phyloP scores from a whole-genome alignment of 2,888 invertebrate species.

The Sinohyriopsis cumingii region DNA sequence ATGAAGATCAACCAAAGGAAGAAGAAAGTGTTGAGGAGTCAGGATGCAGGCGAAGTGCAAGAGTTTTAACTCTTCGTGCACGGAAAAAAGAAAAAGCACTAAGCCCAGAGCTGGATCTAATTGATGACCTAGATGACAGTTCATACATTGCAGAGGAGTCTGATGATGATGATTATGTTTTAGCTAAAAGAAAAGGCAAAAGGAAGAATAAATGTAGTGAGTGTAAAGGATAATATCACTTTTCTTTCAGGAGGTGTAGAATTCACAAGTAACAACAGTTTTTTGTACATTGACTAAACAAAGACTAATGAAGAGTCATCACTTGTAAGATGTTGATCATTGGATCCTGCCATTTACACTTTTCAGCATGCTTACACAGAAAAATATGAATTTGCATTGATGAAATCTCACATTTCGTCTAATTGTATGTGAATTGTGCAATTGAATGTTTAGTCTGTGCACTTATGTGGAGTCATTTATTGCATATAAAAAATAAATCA shows the following conservation, averaged over 20 bases:
- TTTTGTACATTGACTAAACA: too few relatives aligned
- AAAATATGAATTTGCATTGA: too few relatives aligned
- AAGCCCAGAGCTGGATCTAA: slow-evolving; percentile 29
- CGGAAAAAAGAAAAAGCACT: slow-evolving; percentile 19
- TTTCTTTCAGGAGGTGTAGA: background rate
- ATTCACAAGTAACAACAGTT: too few relatives aligned
- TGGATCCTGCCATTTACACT: too few relatives aligned
- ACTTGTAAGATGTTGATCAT: too few relatives aligned
- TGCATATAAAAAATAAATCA: too few relatives aligned
- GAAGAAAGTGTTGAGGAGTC: slow-evolving; percentile 24
- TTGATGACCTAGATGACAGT: slow-evolving; percentile 25
- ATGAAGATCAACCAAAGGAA: slow-evolving; percentile 10
- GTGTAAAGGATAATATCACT: background rate
- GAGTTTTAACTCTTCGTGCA: slow-evolving; percentile 33
- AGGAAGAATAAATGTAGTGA: slow-evolving; percentile 16
- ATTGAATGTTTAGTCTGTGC: too few relatives aligned
- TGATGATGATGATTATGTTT: slow-evolving; percentile 39
- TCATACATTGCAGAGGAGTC: slow-evolving; percentile 20
- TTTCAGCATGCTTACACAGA: too few relatives aligned
- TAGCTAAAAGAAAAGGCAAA: slow-evolving; percentile 23
- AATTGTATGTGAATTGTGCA: too few relatives aligned
- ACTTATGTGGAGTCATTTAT: too few relatives aligned
- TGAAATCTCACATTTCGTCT: too few relatives aligned
- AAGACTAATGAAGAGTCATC: too few relatives aligned
- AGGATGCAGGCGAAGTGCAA: slow-evolving; percentile 37